phyloP scores from a whole-genome alignment of 2,113 vertebrate genomes.

The Limanda limanda region DNA sequence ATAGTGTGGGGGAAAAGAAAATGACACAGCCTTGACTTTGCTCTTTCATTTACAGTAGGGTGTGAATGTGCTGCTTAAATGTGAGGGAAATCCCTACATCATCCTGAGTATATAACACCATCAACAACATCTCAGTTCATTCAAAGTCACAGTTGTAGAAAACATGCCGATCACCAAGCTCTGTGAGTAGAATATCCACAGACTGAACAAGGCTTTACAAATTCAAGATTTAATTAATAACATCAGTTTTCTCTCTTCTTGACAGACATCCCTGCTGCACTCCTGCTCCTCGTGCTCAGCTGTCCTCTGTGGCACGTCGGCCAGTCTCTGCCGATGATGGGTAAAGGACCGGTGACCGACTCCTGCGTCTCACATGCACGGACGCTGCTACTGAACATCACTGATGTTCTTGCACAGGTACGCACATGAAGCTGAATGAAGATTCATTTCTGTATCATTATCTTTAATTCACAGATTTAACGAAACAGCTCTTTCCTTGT shows the following conservation, averaged over 20 bases:
- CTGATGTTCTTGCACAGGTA: conserved; percentile 56
- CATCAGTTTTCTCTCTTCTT: background rate
- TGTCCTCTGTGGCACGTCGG: conserved; percentile 43
- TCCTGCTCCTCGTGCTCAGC: conserved; percentile 64
- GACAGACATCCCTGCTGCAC: conserved; percentile 46
- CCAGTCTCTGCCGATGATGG: conserved; percentile 41
- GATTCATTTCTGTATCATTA: background rate
- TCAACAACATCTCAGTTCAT: conserved; percentile 19
- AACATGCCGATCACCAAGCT: conserved; percentile 64
- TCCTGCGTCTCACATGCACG: conserved; percentile 53
- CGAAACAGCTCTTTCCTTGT: background rate
- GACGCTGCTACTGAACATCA: conserved; percentile 68
- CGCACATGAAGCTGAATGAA: fast-evolving
- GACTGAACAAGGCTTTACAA: background rate
- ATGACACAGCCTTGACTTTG: conserved; percentile 23
- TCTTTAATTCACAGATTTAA: too few relatives aligned
- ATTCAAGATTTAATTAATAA: background rate
- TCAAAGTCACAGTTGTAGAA: conserved; percentile 17
- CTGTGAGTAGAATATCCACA: conserved; percentile 59
- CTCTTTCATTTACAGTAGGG: conserved; percentile 55
- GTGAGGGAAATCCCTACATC: conserved; percentile 36
- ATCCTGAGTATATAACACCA: conserved; percentile 62
- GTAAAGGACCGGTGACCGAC: background rate
- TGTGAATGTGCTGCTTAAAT: background rate
- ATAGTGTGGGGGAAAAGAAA: conserved; percentile 9